Evolutionary conservation across 2,113 vertebrate species (phyloP), one percentile per base, ranked within the genome.

Genomic region (Pholis gunnellus): DNA sequence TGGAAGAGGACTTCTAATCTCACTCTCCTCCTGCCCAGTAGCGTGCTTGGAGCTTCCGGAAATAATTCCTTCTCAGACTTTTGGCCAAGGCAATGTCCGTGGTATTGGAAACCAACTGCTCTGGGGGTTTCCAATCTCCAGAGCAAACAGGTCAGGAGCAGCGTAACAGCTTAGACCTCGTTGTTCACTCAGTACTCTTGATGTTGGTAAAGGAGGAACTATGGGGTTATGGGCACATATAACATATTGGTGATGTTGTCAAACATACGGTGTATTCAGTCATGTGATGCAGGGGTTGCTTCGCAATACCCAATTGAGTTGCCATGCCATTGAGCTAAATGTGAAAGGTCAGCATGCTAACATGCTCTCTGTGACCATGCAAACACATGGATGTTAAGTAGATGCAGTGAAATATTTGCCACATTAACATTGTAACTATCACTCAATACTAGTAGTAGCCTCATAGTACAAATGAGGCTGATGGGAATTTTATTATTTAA

Each of bases 21-120:
- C 48, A 15, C 83, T 69, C 69, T 79, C 82, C 82, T 67, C 44
- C 79, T 89, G 79, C 87, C 88, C 42, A 5, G 64, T 48, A 87
- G 88, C 83, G 11, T 78, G 72, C 87, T 88, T 42, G 76, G 70
- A 90, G 91, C 90, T 90, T 92, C 84, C 86, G 89, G 91, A 91
- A 91, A 92, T 90, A 90, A 93, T 91, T 94, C 90, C 78, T 90
- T 87, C 88, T 89, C 91, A 93, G 90, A 81, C 89, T 85, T 86
- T 83, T 91, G 93, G 90, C 87, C 75, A 82, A 91, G 87, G 89
- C 88, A 93, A 88, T 88, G 91, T 91, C 91, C 82, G 82, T 93
- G 90, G 86, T 91, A 93, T 93, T 93, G 86, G 90, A 93, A 92
- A 90, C 72, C 72, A 72, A 86, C 74, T 81, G 79, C 86, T 88